phyloP scores from a whole-genome alignment of 2,888 invertebrate species.

The Diadegma fenestrale region DNA sequence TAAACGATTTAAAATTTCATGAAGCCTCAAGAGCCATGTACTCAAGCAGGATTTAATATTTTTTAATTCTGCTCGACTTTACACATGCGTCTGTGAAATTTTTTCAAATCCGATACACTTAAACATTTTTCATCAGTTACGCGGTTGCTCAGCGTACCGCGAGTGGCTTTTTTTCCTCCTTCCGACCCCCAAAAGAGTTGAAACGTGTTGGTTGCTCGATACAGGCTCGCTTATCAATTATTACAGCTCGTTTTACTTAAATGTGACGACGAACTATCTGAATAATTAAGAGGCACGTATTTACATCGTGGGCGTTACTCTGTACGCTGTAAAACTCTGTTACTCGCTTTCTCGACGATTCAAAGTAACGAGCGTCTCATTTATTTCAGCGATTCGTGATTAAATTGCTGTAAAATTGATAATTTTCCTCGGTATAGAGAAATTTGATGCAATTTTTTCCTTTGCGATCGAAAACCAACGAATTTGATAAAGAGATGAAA shows the following conservation, averaged over 20 bases:
- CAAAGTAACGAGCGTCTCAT: neutral
- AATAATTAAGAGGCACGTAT: neutral
- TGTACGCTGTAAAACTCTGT: neutral
- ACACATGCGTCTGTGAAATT: neutral
- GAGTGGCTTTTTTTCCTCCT: neutral
- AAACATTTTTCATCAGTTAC: neutral
- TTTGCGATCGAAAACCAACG: too few relatives aligned
- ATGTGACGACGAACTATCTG: neutral
- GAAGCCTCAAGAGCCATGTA: neutral
- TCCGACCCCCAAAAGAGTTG: neutral
- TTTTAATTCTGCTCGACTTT: neutral
- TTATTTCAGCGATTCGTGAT: neutral
- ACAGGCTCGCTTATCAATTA: neutral
- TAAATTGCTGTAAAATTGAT: neutral
- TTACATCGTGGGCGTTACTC: neutral
- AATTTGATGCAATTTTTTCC: neutral
- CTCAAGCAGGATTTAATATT: constrained; percentile 3
- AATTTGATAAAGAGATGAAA: too few relatives aligned
- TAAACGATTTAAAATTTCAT: constrained; percentile 18
- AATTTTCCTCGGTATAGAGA: neutral
- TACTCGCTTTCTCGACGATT: neutral
- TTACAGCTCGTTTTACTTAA: neutral
- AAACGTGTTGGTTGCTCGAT: neutral
- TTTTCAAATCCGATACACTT: neutral
- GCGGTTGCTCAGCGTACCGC: neutral